A percentile compares a stretch with the other conserved stretches of the same genome.
Evolutionary conservation across 2,113 vertebrate species (phyloP).

Genomic region (Brachionichthys hirsutus): DNA sequence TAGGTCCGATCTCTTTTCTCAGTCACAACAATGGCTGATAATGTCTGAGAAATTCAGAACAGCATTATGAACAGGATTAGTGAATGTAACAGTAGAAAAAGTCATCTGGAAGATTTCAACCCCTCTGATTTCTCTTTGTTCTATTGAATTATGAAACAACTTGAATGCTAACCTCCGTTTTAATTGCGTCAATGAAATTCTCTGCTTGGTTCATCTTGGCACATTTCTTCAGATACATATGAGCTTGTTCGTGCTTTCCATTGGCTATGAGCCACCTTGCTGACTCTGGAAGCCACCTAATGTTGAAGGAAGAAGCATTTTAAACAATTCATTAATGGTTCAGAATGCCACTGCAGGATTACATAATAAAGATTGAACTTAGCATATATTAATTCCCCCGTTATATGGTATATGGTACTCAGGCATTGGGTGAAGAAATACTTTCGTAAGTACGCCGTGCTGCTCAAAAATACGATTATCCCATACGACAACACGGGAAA

Average conservation of each 20-base stretch:
- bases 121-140: no score
- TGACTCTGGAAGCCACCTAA: constrained; percentile 91
- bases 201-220: constrained; percentile 79
- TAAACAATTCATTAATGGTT: background rate
- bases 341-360: background rate
- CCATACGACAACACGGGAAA: no score
- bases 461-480: no score
- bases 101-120: background rate
- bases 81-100: background rate
- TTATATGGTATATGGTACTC: no score
- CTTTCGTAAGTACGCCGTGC: no score
- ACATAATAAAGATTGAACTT: background rate
- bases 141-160: background rate
- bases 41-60: constrained; percentile 55
- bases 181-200: constrained; percentile 54
- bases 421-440: no score
- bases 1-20: constrained; percentile 56
- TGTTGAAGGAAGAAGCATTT: background rate
- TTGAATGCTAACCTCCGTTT: constrained; percentile 73
- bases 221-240: constrained; percentile 80
- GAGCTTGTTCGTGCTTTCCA: constrained; percentile 80
- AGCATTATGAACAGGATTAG: background rate
- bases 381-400: no score
- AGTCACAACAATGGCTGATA: constrained; percentile 56
- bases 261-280: constrained; percentile 90